phyloP scores from a whole-genome alignment of 2,113 vertebrate genomes.

The Herpetotheres cachinnans region DNA sequence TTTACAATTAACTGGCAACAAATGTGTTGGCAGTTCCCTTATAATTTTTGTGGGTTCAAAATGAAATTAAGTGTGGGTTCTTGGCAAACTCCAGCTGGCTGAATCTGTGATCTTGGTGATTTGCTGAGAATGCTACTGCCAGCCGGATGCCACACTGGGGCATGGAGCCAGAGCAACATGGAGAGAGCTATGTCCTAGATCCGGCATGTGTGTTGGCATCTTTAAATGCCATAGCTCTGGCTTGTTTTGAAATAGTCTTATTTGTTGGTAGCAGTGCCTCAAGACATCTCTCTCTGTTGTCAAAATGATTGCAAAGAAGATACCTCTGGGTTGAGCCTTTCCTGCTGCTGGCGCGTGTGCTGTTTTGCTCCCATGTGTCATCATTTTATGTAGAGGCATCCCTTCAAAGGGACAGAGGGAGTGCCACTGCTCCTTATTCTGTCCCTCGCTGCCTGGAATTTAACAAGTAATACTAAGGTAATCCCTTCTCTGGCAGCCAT shows the following conservation, averaged over 20 bases:
- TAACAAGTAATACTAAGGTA: background rate
- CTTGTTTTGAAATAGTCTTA: background rate
- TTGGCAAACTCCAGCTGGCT: background rate
- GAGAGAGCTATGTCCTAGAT: background rate
- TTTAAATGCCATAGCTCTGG: background rate
- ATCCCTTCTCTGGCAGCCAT: background rate
- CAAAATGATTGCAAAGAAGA: background rate
- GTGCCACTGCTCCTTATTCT: background rate
- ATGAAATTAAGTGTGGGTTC: background rate
- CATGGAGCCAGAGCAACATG: background rate
- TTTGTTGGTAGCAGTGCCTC: background rate
- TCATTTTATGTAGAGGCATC: background rate
- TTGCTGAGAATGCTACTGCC: background rate
- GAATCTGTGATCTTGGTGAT: background rate
- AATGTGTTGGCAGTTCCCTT: background rate
- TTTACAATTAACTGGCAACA: background rate
- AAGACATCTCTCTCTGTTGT: background rate
- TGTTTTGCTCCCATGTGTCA: background rate
- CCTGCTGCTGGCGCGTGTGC: background rate
- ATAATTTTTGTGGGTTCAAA: background rate
- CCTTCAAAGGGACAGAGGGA: slow-evolving; percentile 1
- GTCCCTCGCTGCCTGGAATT: background rate
- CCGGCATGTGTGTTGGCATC: rapidly evolving
- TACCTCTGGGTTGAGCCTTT: background rate
- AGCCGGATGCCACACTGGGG: rapidly evolving